Evolutionary conservation across 2,888 invertebrate genomes (phyloP).

Genomic region (Heliconius aoede): DNA sequence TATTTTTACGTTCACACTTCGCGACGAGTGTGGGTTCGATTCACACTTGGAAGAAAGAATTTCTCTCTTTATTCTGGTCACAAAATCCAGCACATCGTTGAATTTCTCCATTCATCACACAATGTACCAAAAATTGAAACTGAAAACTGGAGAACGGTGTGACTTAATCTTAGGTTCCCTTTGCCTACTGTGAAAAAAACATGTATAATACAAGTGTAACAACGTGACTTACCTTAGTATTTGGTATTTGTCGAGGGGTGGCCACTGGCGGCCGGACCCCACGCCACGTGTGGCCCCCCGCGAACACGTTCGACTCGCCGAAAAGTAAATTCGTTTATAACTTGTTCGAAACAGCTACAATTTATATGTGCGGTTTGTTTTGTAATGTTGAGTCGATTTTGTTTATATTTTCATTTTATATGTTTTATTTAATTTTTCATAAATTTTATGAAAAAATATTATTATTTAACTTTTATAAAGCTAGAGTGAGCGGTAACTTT

Average conservation of each 20-base stretch:
- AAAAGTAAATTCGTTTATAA: constrained; percentile 27
- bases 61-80: no score
- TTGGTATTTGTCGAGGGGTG: not conserved
- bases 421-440: not conserved
- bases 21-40: no score
- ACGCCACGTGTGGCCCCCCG: constrained; percentile 30
- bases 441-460: not conserved
- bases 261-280: constrained; percentile 20
- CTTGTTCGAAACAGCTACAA: constrained; percentile 23
- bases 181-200: not conserved
- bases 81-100: no score
- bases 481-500: not conserved
- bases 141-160: no score
- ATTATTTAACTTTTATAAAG: not conserved
- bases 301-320: constrained; percentile 29
- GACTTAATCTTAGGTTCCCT: no score
- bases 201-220: not conserved
- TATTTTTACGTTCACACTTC: no score
- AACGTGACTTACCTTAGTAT: not conserved
- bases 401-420: not conserved
- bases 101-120: no score
- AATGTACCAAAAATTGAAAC: no score
- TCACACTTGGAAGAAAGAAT: no score
- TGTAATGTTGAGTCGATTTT: not conserved
- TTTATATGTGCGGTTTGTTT: constrained; percentile 14